Evolutionary conservation across 2,797 vertebrate species (phyloP), one percentile per base, ranked within the genome.

Genomic region (Sebastes cheni): DNA sequence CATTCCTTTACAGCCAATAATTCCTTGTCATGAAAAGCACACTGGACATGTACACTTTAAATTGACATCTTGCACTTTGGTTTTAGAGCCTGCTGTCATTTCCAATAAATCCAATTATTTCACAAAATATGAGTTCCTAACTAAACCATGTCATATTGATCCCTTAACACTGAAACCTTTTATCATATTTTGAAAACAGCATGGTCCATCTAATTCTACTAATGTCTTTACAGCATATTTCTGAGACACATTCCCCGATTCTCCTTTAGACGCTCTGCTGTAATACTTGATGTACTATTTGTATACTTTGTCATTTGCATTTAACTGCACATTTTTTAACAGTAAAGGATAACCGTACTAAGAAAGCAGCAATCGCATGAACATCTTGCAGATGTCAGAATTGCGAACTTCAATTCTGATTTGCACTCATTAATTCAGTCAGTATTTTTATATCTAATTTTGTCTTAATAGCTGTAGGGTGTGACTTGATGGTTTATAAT

Each of bases 51-150:
- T 81, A 88, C 80, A 87, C 86, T 90, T 92, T 88, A 88, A 92
- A 81, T 84, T 88, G 90, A 93, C 82, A 87, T 93, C 83, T 93
- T 94, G 94, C 94, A 95, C 94, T 95, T 93, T 93, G 89, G 91
- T 86, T 93, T 90, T 83, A 83, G 86, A 94, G 87, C 92, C 89
- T 94, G 93, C 90, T 93, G 92, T 86, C 84, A 46, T 81, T 61
- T 64, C 89, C 67, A 87, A 91, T 88, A 86, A 88, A 88, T 82
- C 71, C 75, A 77, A 36, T 82, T 72, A 54, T 88, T 89, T 90
- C 29, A 73, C 76, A 80, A 82, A 85, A 72, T 18, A 67, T 68
- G 13, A 81, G 67, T 76, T 77, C n/a, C 36, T 46, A 66, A 87
- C 54, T 42, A 50, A 72, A 80, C 46, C 70, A 65, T 86, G 76